Percentiles rank a stretch among this genome's conserved stretches.
Evolutionary conservation across 2,888 invertebrate genomes (phyloP).

Genomic region (Trichopoda pennipes): DNA sequence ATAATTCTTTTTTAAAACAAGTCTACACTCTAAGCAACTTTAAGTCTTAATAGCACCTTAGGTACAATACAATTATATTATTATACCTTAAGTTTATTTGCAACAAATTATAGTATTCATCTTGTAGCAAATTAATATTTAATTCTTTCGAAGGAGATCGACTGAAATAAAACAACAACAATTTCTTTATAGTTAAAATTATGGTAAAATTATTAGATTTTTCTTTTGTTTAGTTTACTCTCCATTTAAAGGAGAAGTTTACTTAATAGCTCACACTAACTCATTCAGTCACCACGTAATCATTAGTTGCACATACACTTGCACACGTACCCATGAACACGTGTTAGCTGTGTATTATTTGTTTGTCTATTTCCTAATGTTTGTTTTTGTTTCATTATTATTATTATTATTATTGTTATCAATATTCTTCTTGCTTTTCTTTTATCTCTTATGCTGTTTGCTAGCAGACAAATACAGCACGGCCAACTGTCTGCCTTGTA

Average conservation of each 20-base stretch:
- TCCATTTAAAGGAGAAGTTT: conserved; percentile 17
- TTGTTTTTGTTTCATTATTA: conserved; percentile 29
- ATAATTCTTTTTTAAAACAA: conserved; percentile 4
- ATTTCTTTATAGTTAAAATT: no score
- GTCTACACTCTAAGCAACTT: conserved; percentile 48
- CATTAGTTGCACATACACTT: background rate
- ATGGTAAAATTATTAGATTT: background rate
- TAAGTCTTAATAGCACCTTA: conserved; percentile 35
- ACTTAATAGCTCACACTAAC: conserved; percentile 8
- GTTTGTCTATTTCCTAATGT: conserved; percentile 31
- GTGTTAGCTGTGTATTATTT: conserved; percentile 38
- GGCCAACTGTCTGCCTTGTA: background rate
- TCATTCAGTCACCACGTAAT: background rate
- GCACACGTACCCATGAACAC: conserved; percentile 1
- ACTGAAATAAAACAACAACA: background rate
- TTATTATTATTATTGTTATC: conserved; percentile 36
- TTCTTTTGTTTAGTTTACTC: background rate
- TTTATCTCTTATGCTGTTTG: conserved; percentile 69
- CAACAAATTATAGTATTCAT: conserved; percentile 22
- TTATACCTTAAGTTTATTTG: conserved; percentile 31
- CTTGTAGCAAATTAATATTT: background rate
- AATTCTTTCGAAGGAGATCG: conserved; percentile 11
- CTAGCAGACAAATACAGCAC: no score
- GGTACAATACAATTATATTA: background rate
- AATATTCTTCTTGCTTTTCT: no score